A percentile compares a stretch with the other conserved stretches of the same genome.
Evolutionary conservation across 2,797 vertebrate species (phyloP).

Genomic region (Cephalopachus bancanus): DNA sequence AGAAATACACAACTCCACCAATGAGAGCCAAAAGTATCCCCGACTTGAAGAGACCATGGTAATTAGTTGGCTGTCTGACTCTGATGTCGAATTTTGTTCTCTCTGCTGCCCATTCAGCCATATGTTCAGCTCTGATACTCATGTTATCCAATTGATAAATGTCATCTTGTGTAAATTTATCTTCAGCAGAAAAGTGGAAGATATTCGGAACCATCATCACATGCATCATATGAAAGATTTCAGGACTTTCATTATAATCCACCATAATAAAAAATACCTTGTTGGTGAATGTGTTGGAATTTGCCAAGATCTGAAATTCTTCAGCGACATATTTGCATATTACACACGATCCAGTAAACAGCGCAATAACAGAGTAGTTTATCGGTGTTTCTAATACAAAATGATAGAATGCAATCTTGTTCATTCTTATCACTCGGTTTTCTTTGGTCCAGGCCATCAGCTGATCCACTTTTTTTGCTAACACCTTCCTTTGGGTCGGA

Average conservation of each 20-base stretch:
- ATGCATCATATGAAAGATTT: slow-evolving; percentile 94
- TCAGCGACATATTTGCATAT: slow-evolving; percentile 95
- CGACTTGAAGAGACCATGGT: not conserved
- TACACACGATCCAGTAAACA: slow-evolving; percentile 94
- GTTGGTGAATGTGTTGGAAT: slow-evolving; percentile 95
- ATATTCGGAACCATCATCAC: not conserved
- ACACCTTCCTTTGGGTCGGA: slow-evolving; percentile 78
- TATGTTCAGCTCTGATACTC: not conserved
- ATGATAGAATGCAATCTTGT: slow-evolving; percentile 93
- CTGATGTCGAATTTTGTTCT: not conserved
- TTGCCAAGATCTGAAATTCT: slow-evolving; percentile 94
- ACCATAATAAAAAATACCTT: slow-evolving; percentile 94
- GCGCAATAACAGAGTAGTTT: slow-evolving; percentile 94
- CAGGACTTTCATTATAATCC: slow-evolving; percentile 95
- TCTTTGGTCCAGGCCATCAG: slow-evolving; percentile 95
- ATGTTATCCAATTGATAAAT: slow-evolving; percentile 10
- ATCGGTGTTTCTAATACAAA: slow-evolving; percentile 94
- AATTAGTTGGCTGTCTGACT: not conserved
- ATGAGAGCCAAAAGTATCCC: not conserved
- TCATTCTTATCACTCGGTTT: slow-evolving; percentile 93
- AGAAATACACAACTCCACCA: not conserved
- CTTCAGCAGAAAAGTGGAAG: slow-evolving; percentile 38
- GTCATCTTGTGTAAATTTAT: not conserved
- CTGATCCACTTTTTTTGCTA: slow-evolving; percentile 94
- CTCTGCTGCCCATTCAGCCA: not conserved